phyloP scores from a whole-genome alignment of 2,797 vertebrate species.

The Siniperca scherzeri region DNA sequence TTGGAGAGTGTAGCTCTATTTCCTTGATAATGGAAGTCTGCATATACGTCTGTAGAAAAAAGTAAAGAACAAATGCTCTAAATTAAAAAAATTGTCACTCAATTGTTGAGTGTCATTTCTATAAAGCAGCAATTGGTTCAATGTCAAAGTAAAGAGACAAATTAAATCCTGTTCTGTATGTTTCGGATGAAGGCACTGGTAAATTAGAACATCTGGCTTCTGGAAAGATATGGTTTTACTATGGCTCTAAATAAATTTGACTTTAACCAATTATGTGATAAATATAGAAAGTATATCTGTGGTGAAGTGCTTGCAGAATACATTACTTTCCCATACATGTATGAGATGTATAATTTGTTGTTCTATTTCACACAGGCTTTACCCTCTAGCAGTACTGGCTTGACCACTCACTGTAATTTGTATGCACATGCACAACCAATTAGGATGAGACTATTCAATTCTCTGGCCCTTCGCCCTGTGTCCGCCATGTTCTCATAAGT shows the following conservation, averaged over 20 bases:
- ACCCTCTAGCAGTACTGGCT: not conserved
- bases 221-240: conserved; percentile 57
- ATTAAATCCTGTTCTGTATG: conserved; percentile 60
- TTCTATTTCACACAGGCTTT: not conserved
- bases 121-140: conserved; percentile 65
- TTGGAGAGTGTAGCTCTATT: not conserved
- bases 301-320: conserved; percentile 13
- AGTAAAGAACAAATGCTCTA: too few relatives aligned
- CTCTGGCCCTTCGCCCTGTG: conserved; percentile 2
- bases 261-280: conserved; percentile 57
- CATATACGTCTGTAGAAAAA: too few relatives aligned
- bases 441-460: conserved; percentile 19
- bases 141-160: conserved; percentile 67
- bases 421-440: conserved; percentile 34
- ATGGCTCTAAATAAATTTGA: conserved; percentile 34
- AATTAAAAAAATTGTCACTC: conserved; percentile 11
- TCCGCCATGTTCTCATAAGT: not conserved
- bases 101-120: conserved; percentile 50
- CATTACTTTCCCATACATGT: not conserved
- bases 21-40: not conserved
- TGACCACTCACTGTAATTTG: conserved; percentile 16
- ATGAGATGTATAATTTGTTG: not conserved
- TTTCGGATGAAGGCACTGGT: conserved; percentile 47
- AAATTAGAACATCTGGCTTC: conserved; percentile 58
- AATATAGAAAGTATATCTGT: conserved; percentile 13